A percentile compares a stretch with the other conserved stretches of the same genome.
phyloP scores from a whole-genome alignment of 2,888 invertebrate species.

The Drosophila pseudotalamancana region DNA sequence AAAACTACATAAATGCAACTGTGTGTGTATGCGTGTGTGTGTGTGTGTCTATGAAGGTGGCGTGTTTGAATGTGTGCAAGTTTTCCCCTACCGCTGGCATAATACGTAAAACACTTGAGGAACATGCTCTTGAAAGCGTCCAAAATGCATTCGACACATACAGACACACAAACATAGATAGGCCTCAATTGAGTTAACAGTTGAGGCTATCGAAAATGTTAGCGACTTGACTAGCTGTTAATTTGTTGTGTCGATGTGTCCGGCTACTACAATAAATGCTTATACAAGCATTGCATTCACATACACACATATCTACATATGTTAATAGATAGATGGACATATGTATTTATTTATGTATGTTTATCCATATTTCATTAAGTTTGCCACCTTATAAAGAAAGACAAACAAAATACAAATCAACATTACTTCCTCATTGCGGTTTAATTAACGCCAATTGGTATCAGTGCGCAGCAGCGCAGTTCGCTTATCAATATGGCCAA shows the following conservation, averaged over 20 bases:
- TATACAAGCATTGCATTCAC: too few species aligned
- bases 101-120: conserved; percentile 44
- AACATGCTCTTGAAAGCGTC: conserved; percentile 57
- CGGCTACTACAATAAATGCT: not conserved
- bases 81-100: conserved; percentile 46
- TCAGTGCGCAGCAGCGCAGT: conserved; percentile 17
- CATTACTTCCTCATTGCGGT: not conserved
- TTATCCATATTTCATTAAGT: conserved; percentile 13
- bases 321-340: not conserved
- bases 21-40: conserved; percentile 6
- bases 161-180: not conserved
- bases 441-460: conserved; percentile 40
- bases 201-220: conserved; percentile 20
- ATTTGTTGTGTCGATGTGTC: conserved; percentile 17
- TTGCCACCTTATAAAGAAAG: not conserved
- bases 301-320: not conserved
- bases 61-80: conserved; percentile 13
- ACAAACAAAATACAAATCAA: not conserved
- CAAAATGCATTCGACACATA: conserved; percentile 59
- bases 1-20: conserved; percentile 51
- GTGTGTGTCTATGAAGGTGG: conserved; percentile 1
- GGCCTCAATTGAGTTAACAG: conserved; percentile 38
- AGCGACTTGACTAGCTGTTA: conserved; percentile 21
- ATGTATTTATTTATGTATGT: too few species aligned
- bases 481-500: conserved; percentile 35